Conservation (phyloP, 53 echinoderm and acorn worm genomes). For the Arbacia lixula region DNA sequence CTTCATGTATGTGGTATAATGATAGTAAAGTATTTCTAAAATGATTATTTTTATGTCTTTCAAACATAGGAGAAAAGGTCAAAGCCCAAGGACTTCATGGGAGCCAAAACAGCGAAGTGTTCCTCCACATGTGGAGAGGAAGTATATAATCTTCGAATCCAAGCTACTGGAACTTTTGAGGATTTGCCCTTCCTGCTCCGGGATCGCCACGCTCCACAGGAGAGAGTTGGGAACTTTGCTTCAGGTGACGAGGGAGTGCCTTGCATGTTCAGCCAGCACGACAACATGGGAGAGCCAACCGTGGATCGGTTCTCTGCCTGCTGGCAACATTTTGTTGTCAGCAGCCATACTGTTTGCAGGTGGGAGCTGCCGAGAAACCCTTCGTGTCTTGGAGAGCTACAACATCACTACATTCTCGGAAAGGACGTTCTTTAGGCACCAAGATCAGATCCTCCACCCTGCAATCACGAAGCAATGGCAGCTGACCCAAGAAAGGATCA, state of each 20-base stretch:
- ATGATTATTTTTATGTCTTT: no score
- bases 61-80: no score
- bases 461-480: slow-evolving; percentile 2
- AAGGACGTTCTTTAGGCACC: slow-evolving; percentile 17
- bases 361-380: not conserved
- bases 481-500: not conserved
- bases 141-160: not conserved
- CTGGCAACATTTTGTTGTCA: slow-evolving; percentile 40
- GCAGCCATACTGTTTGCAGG: slow-evolving; percentile 49
- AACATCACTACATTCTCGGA: not conserved
- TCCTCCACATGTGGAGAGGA: not conserved
- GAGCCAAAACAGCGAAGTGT: no score
- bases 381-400: slow-evolving; percentile 22
- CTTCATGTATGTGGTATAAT: no score
- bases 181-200: slow-evolving; percentile 5
- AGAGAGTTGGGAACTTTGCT: not conserved
- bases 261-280: not conserved
- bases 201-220: not conserved
- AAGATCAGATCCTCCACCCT: slow-evolving; percentile 1
- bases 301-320: slow-evolving; percentile 7
- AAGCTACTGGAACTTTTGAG: not conserved
- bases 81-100: no score
- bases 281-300: slow-evolving; percentile 29
- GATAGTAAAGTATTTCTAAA: no score
- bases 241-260: not conserved